Evolutionary conservation across 2,113 vertebrate genomes (phyloP), one percentile per base, ranked within the genome.

Genomic region (Amazona vittata): DNA sequence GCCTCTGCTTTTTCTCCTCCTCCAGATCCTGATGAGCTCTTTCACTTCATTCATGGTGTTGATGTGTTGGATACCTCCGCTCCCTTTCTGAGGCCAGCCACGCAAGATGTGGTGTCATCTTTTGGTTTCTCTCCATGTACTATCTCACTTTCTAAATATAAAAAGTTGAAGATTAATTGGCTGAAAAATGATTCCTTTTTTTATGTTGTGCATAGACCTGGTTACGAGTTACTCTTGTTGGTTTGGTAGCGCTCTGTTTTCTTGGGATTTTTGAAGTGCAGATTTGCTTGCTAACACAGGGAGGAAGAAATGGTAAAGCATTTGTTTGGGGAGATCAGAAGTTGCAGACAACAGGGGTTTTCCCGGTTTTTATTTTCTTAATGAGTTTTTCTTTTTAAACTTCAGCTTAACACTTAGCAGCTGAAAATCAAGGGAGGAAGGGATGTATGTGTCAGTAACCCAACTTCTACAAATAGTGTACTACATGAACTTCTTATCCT

Each of bases 241-340:
- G 28, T 50, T 41, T 50, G 44, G 29, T 22, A 19, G 67, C 1
- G 1, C 81, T 57, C 2, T 0, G 4, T 59, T 52, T 67, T 68
- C 35, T 8, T 7, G 43, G 33, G 59, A 17, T 31, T 92, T 55
- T 55, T 44, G 44, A 89, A 73, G 44, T 65, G 78, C 31, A 68
- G 10, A 82, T 89, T 65, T 39, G 7, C 37, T 85, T 28, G 26
- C n/a, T 46, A 31, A 21, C 20, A 6, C 6, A 4, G 13, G 55
- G n/a, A 83, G 19, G n/a, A 81, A 75, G 76, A n/a, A 22, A 44
- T 31, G 69, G 35, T 7, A 0, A 60, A 41, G 43, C 8, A 39
- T 73, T 83, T 82, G 10, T 35, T 26, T 41, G 52, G 12, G 29
- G 50, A 70, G 64, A 73, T 91, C 35, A 70, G 52, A 60, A 16